Base-by-base conservation (phyloP, 2,888 invertebrate species). In the Platycnemis pennipes region DNA sequence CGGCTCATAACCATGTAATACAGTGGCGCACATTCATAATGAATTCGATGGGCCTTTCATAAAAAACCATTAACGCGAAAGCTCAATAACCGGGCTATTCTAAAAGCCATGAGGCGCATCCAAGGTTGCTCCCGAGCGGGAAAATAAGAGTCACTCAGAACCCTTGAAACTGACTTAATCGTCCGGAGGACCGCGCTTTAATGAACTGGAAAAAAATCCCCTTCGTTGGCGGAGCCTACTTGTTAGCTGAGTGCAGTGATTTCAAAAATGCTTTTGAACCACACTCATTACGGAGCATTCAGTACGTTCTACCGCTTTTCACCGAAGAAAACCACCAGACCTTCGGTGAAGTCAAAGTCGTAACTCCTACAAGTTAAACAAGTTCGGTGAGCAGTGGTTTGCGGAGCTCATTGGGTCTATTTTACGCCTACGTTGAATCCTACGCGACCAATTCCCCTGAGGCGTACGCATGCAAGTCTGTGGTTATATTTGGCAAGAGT, bases 221-320 rank as follows among this genome's bases (percentile, higher is more conserved):
- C 37, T 11, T 77, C 31, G 37, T 2, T 37, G 77, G 37, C 37
- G 1, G 2, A 4, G 11, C 37, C 77, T 13, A 37, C 77, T 37
- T 77, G 77, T 16, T 77, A 77, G 77, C 37, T 63, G 37, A 77
- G 37, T 26, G 5, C 77, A 13, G 37, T 77, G 77, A 77, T 77
- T 77, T 77, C 31, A n/a, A n/a, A 37, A 77, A 37, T 37, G 37
- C 77, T 77, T 77, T 37, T 37, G 37, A 37, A 77, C 77, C 77
- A 37, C 77, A 77, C 37, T 77, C 77, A 77, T 77, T 77, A 77
- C 77, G 0, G 37, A 77, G 31, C 77, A 77, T 77, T 77, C 77
- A 77, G 77, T 37, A 77, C 77, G 19, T 63, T 63, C 22, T 26
- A 77, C 69, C 31, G 69, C 77, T 37, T 77, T 26, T 37, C 77